Conservation (phyloP, 1,140 invertebrate species). For the Drosophila micromelanica region DNA sequence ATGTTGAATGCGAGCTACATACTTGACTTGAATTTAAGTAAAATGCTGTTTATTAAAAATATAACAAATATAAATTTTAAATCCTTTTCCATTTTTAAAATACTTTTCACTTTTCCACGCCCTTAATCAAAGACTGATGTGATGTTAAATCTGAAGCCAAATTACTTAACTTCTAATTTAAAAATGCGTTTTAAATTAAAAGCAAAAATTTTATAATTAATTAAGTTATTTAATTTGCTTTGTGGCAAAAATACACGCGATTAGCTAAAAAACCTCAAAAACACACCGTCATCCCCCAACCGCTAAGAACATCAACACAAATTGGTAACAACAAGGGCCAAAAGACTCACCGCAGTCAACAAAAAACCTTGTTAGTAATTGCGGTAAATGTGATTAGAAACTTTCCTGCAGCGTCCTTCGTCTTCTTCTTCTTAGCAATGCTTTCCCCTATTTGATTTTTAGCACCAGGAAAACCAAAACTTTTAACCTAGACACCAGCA, state of each 20-base stretch:
- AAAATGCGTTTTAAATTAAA: constrained; percentile 30
- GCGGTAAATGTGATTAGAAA: constrained; percentile 82
- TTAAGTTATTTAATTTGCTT: constrained; percentile 79
- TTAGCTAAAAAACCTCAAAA: constrained; percentile 10
- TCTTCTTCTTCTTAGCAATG: constrained; percentile 48
- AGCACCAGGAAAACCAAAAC: constrained; percentile 74
- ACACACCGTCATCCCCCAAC: not conserved
- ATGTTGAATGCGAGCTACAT: not conserved
- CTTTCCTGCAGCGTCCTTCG: constrained; percentile 56
- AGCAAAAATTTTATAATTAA: constrained; percentile 77
- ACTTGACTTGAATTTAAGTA: constrained; percentile 8
- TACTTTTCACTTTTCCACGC: too few species aligned
- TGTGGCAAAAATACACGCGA: constrained; percentile 40
- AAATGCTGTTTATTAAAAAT: too few species aligned
- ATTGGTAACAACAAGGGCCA: constrained; percentile 10
- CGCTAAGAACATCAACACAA: not conserved
- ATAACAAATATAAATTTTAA: too few species aligned
- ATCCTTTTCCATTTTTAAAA: too few species aligned
- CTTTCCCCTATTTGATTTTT: constrained; percentile 80
- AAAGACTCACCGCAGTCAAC: constrained; percentile 56
- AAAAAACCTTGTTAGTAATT: constrained; percentile 83
- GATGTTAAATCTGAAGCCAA: constrained; percentile 39
- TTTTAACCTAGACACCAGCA: constrained; percentile 67
- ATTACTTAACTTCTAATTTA: constrained; percentile 39
- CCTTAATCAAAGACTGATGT: constrained; percentile 51